Base-by-base conservation (phyloP, 2,888 invertebrate genomes). In the Nomada fucata region DNA sequence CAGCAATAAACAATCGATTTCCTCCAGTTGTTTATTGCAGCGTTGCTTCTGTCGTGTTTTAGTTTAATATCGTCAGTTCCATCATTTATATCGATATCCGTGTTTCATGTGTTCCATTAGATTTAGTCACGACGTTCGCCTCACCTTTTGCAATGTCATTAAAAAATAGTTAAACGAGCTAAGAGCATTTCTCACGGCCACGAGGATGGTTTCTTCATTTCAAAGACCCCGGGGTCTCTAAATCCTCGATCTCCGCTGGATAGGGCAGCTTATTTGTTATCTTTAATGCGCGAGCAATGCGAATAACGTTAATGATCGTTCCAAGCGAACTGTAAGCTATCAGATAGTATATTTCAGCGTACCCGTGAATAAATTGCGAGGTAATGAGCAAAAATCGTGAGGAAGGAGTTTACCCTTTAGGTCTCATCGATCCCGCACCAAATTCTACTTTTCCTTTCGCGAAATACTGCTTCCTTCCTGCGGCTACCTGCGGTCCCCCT, bases 111-210 rank as follows among this genome's bases (percentile, higher is more conserved):
- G 15, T 15, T 64, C 42, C 36, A 20, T 69, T 81, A 60, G 52
- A 59, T 72, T 60, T 63, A 68, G 44, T 60, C 82, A 57, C 65
- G 87, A 79, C 85, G 69, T 84, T 87, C 72, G 59, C 76, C 60
- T 86, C 87, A 77, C 79, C 86, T 85, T 79, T 82, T 52, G 70
- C 73, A 76, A 68, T 71, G 80, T 85, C 76, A 78, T 83, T 85
- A 47, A 74, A 80, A 71, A 77, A 75, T 55, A 63, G 79, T 60
- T 63, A 72, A 78, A 83, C 69, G 71, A 70, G 74, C 60, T 53
- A 72, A 75, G 76, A 74, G 76, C 64, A 63, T 77, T 75, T 75
- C 76, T 76, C 79, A 79, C 80, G 83, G 78, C 69, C 47, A 13
- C 47, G 60, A 71, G 68, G 83, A 82, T 63, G 69, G 75, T 73